Conservation (phyloP, 2,888 invertebrate species). For the Scaptomyza cyrtandrae region DNA sequence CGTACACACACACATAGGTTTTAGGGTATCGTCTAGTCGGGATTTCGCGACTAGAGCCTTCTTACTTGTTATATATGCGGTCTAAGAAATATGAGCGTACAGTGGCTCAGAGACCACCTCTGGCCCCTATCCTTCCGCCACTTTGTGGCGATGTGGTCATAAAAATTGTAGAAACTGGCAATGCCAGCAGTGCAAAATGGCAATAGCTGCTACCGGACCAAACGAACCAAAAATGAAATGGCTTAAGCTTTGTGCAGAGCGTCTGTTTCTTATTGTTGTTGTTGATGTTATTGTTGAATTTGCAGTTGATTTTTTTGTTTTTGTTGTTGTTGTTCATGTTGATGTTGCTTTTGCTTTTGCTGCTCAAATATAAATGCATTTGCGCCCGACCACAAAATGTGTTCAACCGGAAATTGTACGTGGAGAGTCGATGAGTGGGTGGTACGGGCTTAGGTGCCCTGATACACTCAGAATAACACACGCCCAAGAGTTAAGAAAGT, state of each 20-base stretch:
- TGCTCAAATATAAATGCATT: slow-evolving; percentile 79
- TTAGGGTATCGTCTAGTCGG: too few species aligned
- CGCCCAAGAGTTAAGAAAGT: background rate
- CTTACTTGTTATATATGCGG: too few species aligned
- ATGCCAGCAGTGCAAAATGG: slow-evolving; percentile 66
- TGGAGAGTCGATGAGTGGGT: slow-evolving; percentile 67
- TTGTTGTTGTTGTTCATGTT: slow-evolving; percentile 30
- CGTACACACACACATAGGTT: too few species aligned
- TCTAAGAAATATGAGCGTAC: slow-evolving; percentile 71
- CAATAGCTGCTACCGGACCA: slow-evolving; percentile 62
- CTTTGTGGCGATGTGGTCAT: slow-evolving; percentile 42
- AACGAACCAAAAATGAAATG: slow-evolving; percentile 80
- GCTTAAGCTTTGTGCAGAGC: slow-evolving; percentile 75
- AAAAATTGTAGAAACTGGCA: slow-evolving; percentile 48
- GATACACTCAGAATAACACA: slow-evolving; percentile 11
- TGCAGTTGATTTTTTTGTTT: slow-evolving; percentile 37
- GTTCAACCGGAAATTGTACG: slow-evolving; percentile 83
- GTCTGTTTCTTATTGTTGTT: slow-evolving; percentile 40
- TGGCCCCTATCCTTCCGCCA: background rate
- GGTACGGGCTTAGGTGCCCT: slow-evolving; percentile 34
- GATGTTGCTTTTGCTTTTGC: slow-evolving; percentile 41
- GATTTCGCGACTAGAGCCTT: too few species aligned
- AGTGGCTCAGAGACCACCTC: slow-evolving; percentile 34
- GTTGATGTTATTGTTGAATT: slow-evolving; percentile 27
- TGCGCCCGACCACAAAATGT: slow-evolving; percentile 82